These are phyloP conservation scores for Dasysyrphus tricinctus DNA, from an alignment of 2,888 invertebrate species.

Conservation along the genomic window DNA sequence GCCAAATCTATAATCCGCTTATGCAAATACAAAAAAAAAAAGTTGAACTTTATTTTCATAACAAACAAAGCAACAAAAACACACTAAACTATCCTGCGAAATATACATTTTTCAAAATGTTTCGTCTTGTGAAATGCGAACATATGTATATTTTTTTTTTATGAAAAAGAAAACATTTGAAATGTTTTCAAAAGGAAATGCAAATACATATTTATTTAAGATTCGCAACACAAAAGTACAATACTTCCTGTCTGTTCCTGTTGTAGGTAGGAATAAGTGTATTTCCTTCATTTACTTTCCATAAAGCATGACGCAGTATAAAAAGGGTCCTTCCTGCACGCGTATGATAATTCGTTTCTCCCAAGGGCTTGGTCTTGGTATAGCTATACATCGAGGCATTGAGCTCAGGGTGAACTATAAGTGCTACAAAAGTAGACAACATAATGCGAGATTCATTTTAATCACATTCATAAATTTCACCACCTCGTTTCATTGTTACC, in stretches of 20 bases:
- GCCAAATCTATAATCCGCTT: slow-evolving; percentile 26
- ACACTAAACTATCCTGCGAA: neutral
- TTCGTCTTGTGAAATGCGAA: slow-evolving; percentile 7
- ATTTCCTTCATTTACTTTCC: slow-evolving; percentile 23
- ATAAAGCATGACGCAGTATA: slow-evolving; percentile 21
- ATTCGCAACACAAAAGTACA: slow-evolving; percentile 35
- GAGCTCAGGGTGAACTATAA: slow-evolving; percentile 46
- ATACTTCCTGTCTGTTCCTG: slow-evolving; percentile 30
- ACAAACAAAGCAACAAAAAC: neutral
- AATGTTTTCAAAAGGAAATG: slow-evolving; percentile 33
- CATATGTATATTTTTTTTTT: slow-evolving; percentile 2
- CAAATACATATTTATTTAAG: slow-evolving; percentile 32
- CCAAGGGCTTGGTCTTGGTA: neutral
- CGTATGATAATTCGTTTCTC: slow-evolving; percentile 67
- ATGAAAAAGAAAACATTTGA: slow-evolving; percentile 1
- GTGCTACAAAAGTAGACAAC: slow-evolving; percentile 39
- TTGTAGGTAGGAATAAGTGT: neutral
- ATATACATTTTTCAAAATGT: neutral
- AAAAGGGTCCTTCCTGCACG: slow-evolving; percentile 47
- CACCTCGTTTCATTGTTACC: slow-evolving; percentile 70
- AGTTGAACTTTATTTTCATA: neutral
- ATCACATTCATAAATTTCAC: slow-evolving; percentile 72
- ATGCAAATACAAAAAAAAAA: slow-evolving; percentile 18
- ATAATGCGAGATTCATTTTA: slow-evolving; percentile 72
- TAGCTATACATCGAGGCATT: neutral